Evolutionary conservation across 2,888 invertebrate species (phyloP), one percentile per base, ranked within the genome.

Genomic region (Drosophila mayaguana): DNA sequence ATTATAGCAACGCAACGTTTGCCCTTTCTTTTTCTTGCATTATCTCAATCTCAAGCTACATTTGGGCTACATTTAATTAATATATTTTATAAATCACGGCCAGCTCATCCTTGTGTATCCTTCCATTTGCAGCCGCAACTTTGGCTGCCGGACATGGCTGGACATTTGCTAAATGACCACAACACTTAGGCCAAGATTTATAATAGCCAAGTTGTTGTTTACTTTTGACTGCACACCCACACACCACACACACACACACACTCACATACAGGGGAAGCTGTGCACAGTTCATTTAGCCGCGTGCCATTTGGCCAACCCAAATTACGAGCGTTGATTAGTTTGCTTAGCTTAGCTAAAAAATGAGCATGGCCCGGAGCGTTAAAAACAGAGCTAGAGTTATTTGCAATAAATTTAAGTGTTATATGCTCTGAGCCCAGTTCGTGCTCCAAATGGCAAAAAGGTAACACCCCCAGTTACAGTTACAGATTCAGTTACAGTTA

Each of bases 101-200:
- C 74, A 68, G 55, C 71, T 48, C 51, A 68, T 65, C 64, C 76
- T 36, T 67, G 53, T 25, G 28, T 28, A 45, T 28, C 45, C 40
- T 36, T 50, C 38, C 72, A 72, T 57, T 67, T 63, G 45, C 72
- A 63, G 69, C 60, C 64, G 64, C 74, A 81, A 83, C 83, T 81
- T 80, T 83, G 74, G 72, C 80, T 80, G 83, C 82, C 70, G 87
- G 83, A 86, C 83, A 80, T 71, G 3, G 78, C 61, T 73, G 80
- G 83, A 78, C 84, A 87, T 87, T 87, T 80, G 74, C 86, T 84
- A 89, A 90, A 85, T 89, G 90, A 82, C 89, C 88, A 78, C 89
- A 89, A 89, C 90, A 90, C 90, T 90, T 88, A 88, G 81, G 75
- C 80, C 67, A 85, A 90, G 89, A 89, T 89, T 89, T 89, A 89